Conservation (phyloP, 2,113 vertebrate genomes). For the Tragulus kanchil region DNA sequence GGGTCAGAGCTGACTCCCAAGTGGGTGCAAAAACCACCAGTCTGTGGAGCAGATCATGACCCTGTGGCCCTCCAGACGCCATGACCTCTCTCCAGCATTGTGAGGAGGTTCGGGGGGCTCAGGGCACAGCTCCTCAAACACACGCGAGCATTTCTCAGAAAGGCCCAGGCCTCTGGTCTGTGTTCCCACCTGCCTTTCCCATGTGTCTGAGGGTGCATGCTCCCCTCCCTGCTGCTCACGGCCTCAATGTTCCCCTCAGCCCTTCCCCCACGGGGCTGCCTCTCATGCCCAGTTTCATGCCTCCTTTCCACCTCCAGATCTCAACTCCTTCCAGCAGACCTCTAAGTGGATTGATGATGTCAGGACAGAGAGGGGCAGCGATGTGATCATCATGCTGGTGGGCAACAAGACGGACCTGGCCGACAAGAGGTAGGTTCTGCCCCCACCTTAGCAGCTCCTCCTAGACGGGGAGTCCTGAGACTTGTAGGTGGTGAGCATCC, state of each 20-base stretch:
- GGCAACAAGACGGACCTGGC: constrained; percentile 97
- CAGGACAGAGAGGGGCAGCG: constrained; percentile 96
- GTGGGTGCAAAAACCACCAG: not conserved
- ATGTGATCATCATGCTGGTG: constrained; percentile 97
- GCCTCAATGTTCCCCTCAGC: too few relatives aligned
- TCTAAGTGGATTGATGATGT: constrained; percentile 97
- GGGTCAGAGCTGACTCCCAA: not conserved
- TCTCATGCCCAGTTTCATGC: not conserved
- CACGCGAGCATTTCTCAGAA: too few relatives aligned
- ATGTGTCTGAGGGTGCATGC: not conserved
- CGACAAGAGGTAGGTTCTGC: constrained; percentile 91
- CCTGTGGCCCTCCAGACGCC: not conserved
- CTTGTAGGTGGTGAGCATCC: rapidly evolving
- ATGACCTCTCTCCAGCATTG: not conserved
- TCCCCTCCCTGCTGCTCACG: rapidly evolving
- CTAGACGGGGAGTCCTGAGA: not conserved
- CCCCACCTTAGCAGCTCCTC: not conserved
- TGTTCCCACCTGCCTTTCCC: too few relatives aligned
- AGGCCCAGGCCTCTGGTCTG: too few relatives aligned
- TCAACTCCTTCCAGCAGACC: constrained; percentile 97
- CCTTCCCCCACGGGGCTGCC: rapidly evolving
- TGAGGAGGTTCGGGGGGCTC: rapidly evolving
- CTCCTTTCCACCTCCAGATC: constrained; percentile 86
- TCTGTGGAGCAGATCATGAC: not conserved
- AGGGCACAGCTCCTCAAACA: not conserved